Evolutionary conservation across 1,140 invertebrate species (phyloP).

Genomic region (Araneus ventricosus): DNA sequence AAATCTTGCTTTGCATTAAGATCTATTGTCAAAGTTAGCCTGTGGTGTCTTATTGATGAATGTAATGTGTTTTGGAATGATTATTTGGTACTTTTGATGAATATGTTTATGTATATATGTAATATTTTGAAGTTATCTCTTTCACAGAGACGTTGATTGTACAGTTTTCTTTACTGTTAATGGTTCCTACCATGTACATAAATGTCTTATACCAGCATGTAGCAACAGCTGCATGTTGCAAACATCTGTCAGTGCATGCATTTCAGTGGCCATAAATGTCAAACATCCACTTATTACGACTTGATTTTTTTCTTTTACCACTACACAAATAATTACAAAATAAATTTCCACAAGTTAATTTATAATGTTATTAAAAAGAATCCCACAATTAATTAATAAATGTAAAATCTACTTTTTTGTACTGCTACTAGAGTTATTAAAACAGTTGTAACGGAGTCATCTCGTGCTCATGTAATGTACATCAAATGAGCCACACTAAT

Average conservation of each 20-base stretch:
- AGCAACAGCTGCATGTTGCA: slow-evolving; percentile 31
- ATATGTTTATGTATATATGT: slow-evolving; percentile 73
- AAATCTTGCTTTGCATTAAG: slow-evolving; percentile 51
- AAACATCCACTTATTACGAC: slow-evolving; percentile 24
- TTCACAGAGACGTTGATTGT: slow-evolving; percentile 57
- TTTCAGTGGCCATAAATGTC: slow-evolving; percentile 74
- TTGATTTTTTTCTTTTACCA: background rate
- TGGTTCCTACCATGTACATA: slow-evolving; percentile 75
- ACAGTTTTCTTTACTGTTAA: slow-evolving; percentile 74
- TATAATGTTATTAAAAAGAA: background rate
- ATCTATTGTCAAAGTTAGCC: slow-evolving; percentile 63
- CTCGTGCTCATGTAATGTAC: too few relatives aligned
- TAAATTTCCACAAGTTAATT: background rate
- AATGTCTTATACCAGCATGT: slow-evolving; percentile 61
- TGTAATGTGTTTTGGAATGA: slow-evolving; percentile 70
- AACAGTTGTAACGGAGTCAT: too few relatives aligned
- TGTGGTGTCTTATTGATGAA: slow-evolving; percentile 67
- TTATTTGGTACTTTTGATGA: slow-evolving; percentile 73
- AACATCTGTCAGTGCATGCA: slow-evolving; percentile 71
- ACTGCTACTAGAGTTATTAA: too few relatives aligned
- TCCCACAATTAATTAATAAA: background rate
- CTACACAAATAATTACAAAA: background rate
- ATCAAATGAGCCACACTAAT: too few relatives aligned
- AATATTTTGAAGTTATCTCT: slow-evolving; percentile 70
- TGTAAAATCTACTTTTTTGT: background rate